Evolutionary conservation across 1,140 invertebrate genomes (phyloP).

Genomic region (Zeugodacus cucurbitae): DNA sequence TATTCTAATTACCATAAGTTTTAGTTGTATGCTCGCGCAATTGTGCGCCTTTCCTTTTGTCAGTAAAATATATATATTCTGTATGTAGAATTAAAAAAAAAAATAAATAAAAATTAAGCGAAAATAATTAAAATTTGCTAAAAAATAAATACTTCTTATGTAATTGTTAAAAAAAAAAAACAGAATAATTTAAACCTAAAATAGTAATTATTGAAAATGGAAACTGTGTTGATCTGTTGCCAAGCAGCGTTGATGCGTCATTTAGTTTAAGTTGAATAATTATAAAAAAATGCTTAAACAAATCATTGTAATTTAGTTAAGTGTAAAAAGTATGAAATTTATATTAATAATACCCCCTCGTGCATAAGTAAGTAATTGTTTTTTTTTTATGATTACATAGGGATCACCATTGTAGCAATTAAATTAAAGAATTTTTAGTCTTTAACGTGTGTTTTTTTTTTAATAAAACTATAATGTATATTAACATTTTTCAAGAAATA

Average conservation of each 20-base stretch:
- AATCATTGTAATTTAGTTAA: not conserved
- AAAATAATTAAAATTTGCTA: not conserved
- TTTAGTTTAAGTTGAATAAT: not conserved
- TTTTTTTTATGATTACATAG: not conserved
- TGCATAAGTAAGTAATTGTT: not conserved
- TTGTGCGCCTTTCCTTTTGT: not conserved
- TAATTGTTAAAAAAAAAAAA: not conserved
- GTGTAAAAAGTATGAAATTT: not conserved
- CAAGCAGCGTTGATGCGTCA: constrained; percentile 1
- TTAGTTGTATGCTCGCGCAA: not conserved
- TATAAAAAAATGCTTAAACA: not conserved
- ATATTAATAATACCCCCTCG: not conserved
- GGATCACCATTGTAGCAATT: not conserved
- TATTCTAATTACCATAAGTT: not conserved
- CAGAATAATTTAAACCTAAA: not conserved
- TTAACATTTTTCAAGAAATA: constrained; percentile 14
- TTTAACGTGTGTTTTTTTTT: not conserved
- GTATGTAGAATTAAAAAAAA: not conserved
- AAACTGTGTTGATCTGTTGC: constrained; percentile 17
- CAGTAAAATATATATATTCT: not conserved
- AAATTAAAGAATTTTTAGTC: not conserved
- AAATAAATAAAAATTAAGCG: not conserved
- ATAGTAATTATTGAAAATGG: not conserved
- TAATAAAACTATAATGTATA: not conserved
- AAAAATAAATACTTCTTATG: not conserved